A percentile compares a stretch with the other conserved stretches of the same genome.
Conservation (phyloP, 2,888 invertebrate genomes). For the Zygogramma bicolorata region DNA sequence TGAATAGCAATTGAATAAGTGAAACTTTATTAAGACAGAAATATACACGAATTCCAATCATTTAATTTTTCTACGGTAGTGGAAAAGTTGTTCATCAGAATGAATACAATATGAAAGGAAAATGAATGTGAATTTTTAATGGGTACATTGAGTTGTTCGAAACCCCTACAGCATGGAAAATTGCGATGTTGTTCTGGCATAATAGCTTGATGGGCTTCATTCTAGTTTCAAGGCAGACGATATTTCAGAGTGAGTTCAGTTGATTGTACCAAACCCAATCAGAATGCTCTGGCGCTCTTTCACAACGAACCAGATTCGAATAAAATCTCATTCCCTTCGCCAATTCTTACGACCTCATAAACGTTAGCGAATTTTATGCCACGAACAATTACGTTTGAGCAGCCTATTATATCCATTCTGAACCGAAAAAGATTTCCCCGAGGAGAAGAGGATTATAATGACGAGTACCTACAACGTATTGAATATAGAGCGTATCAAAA, state of each 20-base stretch:
- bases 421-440: neutral
- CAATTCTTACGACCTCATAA: neutral
- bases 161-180: too few relatives aligned
- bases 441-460: neutral
- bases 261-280: neutral
- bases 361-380: neutral
- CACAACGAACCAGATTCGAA: neutral
- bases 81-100: too few relatives aligned
- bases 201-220: too few relatives aligned
- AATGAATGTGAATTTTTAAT: too few relatives aligned
- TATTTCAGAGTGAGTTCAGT: neutral
- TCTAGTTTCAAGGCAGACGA: too few relatives aligned
- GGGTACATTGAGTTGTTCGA: too few relatives aligned
- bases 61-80: too few relatives aligned
- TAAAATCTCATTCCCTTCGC: neutral
- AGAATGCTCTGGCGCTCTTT: neutral
- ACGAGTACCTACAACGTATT: neutral
- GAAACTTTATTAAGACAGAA: too few relatives aligned
- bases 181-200: too few relatives aligned
- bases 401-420: neutral
- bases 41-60: too few relatives aligned
- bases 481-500: neutral
- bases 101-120: too few relatives aligned
- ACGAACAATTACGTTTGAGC: neutral
- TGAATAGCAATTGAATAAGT: too few relatives aligned